Evolutionary conservation across 1,140 invertebrate genomes (phyloP).

Genomic region (Listronotus bonariensis): DNA sequence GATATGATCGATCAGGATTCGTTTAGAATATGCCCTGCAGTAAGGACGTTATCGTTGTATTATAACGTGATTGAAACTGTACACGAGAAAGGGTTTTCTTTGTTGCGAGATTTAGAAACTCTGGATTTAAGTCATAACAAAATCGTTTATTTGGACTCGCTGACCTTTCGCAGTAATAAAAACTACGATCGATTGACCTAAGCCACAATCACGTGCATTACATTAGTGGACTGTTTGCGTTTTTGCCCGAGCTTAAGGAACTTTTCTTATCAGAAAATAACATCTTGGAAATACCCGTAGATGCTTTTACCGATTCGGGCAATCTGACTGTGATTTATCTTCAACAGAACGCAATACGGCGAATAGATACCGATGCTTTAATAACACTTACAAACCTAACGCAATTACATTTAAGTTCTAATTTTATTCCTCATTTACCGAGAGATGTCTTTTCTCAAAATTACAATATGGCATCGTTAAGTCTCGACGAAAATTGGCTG

Average conservation of each 20-base stretch:
- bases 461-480: conserved; percentile 77
- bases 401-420: conserved; percentile 84
- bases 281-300: conserved; percentile 79
- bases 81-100: conserved; percentile 75
- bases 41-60: conserved; percentile 80
- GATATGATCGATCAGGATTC: conserved; percentile 73
- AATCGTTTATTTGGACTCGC: conserved; percentile 72
- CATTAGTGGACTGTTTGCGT: conserved; percentile 79
- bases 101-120: conserved; percentile 75
- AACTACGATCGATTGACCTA: conserved; percentile 79
- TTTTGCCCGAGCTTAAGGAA: conserved; percentile 75
- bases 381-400: conserved; percentile 73
- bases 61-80: conserved; percentile 81
- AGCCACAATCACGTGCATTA: conserved; percentile 89
- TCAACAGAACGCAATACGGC: conserved; percentile 82
- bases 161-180: conserved; percentile 75
- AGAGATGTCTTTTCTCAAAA: conserved; percentile 74
- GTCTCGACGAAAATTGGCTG: conserved; percentile 89
- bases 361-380: conserved; percentile 75
- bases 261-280: conserved; percentile 91
- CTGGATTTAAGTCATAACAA: conserved; percentile 88
- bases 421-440: conserved; percentile 80
- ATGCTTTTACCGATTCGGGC: conserved; percentile 78
- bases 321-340: conserved; percentile 82
- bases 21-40: conserved; percentile 76